Conservation (phyloP, 2,797 vertebrate genomes). For the Fistularia tabacaria region DNA sequence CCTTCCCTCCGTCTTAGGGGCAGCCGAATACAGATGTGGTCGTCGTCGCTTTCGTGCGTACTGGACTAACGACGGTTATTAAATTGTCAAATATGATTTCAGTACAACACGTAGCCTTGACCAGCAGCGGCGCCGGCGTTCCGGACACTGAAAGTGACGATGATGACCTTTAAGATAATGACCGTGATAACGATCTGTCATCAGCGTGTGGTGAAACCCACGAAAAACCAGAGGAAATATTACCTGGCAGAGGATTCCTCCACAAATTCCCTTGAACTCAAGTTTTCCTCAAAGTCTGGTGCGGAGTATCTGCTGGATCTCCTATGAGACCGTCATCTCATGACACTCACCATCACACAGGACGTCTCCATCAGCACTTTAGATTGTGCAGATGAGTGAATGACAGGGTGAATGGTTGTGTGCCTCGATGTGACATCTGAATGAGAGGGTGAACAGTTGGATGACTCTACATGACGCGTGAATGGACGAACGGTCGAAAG, state of each 20-base stretch:
- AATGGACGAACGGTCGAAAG: too few species aligned
- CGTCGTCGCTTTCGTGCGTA: conserved; percentile 32
- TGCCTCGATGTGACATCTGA: too few species aligned
- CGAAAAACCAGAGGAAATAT: conserved; percentile 1
- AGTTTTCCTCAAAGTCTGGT: too few species aligned
- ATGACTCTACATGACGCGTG: too few species aligned
- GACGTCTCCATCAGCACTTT: too few species aligned
- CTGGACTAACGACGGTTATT: conserved; percentile 37
- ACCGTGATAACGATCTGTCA: conserved; percentile 8
- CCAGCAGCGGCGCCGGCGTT: conserved; percentile 7
- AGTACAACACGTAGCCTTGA: conserved; percentile 29
- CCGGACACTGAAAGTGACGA: conserved; percentile 14
- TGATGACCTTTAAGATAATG: conserved; percentile 4
- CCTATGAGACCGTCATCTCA: too few species aligned
- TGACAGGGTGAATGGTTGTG: too few species aligned
- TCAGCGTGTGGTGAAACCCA: conserved; percentile 5
- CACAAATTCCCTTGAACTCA: too few species aligned
- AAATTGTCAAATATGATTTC: conserved; percentile 41
- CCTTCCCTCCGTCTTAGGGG: conserved; percentile 7
- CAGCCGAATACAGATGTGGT: conserved; percentile 47
- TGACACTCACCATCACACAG: too few species aligned
- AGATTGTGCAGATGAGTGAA: too few species aligned
- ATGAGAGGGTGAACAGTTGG: too few species aligned
- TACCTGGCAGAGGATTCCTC: neutral
- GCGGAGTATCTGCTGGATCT: too few species aligned